phyloP scores from a whole-genome alignment of 2,113 vertebrate species.

The Alces alces region DNA sequence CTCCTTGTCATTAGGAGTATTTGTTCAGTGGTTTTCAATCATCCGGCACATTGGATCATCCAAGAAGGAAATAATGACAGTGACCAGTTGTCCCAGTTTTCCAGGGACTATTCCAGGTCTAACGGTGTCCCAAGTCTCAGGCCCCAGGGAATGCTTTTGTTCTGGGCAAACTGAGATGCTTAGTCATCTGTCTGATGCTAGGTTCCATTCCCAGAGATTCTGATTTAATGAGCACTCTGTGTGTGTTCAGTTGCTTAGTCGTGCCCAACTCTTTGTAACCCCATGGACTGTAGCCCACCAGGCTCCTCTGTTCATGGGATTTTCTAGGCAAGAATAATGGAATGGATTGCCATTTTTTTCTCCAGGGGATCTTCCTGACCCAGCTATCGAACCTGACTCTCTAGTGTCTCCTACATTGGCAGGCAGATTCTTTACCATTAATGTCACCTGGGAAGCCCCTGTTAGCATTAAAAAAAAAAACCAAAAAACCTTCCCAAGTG shows the following conservation, averaged over 20 bases:
- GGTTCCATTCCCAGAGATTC: background rate
- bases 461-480: background rate
- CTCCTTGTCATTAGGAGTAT: background rate
- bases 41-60: background rate
- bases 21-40: background rate
- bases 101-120: background rate
- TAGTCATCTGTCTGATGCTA: background rate
- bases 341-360: background rate
- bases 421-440: background rate
- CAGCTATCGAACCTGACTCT: background rate
- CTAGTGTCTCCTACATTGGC: background rate
- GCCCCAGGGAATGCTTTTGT: background rate
- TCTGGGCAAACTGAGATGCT: background rate
- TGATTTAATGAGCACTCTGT: background rate
- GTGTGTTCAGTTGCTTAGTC: background rate
- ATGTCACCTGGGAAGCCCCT: background rate
- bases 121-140: background rate
- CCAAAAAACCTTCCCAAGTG: background rate
- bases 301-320: background rate
- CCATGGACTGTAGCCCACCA: background rate
- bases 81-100: background rate
- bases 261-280: background rate
- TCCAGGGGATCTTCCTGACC: background rate
- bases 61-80: background rate
- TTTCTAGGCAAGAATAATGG: background rate